Percentiles rank a stretch among this genome's conserved stretches.
These are phyloP conservation scores for Ditula angustiorana DNA, from an alignment of 2,888 invertebrate genomes.

Conservation along the genomic window DNA sequence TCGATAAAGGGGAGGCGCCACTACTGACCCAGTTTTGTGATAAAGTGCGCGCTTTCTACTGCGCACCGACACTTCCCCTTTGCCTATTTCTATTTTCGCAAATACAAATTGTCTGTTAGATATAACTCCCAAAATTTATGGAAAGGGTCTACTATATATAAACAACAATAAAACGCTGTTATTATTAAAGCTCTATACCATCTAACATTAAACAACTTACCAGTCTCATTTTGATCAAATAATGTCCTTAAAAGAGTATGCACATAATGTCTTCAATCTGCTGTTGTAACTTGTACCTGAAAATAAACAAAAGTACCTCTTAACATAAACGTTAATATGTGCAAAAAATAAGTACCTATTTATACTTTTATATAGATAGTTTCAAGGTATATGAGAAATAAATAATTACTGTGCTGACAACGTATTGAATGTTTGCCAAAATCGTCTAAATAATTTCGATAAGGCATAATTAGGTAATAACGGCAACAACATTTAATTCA, in stretches of 20 bases:
- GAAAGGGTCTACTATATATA: conserved; percentile 23
- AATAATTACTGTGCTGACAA: conserved; percentile 51
- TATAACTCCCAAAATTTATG: conserved; percentile 33
- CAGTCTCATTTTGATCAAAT: conserved; percentile 74
- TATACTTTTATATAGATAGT: background rate
- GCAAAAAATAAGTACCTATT: background rate
- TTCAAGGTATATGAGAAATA: conserved; percentile 22
- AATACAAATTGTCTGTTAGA: conserved; percentile 53
- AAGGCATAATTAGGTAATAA: background rate
- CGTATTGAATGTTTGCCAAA: conserved; percentile 70
- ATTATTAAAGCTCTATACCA: background rate
- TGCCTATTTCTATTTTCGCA: conserved; percentile 71
- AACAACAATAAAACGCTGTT: background rate
- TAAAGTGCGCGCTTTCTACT: conserved; percentile 81
- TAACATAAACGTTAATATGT: background rate
- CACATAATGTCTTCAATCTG: conserved; percentile 58
- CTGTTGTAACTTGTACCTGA: conserved; percentile 66
- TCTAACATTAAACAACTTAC: conserved; percentile 57
- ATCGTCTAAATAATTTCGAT: conserved; percentile 52
- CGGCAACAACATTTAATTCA: background rate
- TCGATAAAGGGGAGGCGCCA: conserved; percentile 84
- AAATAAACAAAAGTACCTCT: conserved; percentile 50
- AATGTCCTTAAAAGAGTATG: conserved; percentile 50
- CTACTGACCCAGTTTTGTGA: conserved; percentile 84
- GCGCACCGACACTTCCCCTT: conserved; percentile 79